phyloP scores from a whole-genome alignment of 1,140 invertebrate species.

The Drosophila rhopaloa region DNA sequence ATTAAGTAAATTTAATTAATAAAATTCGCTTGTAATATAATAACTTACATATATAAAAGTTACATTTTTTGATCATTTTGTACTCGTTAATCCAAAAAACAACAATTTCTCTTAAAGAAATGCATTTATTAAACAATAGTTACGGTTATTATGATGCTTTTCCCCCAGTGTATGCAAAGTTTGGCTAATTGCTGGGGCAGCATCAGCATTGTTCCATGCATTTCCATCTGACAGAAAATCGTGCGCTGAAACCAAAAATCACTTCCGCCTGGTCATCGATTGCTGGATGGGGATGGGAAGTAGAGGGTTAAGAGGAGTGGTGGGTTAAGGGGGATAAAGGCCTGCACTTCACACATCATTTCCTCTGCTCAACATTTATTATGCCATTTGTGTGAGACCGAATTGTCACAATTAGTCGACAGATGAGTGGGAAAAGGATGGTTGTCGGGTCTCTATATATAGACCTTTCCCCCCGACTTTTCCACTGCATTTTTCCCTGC shows the following conservation, averaged over 20 bases:
- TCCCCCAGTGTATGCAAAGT: constrained; percentile 27
- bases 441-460: constrained; percentile 53
- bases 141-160: neutral
- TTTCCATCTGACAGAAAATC: constrained; percentile 39
- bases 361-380: constrained; percentile 73
- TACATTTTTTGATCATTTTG: too few species aligned
- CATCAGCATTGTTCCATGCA: constrained; percentile 30
- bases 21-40: too few species aligned
- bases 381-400: constrained; percentile 72
- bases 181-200: constrained; percentile 44
- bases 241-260: constrained; percentile 67
- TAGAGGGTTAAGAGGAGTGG: neutral
- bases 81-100: too few species aligned
- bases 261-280: constrained; percentile 64
- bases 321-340: constrained; percentile 16
- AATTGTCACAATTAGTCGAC: constrained; percentile 74
- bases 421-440: constrained; percentile 11
- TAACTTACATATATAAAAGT: too few species aligned
- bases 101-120: too few species aligned
- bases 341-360: constrained; percentile 70
- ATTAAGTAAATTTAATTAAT: too few species aligned
- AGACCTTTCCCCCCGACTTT: constrained; percentile 42
- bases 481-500: constrained; percentile 12
- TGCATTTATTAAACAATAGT: neutral
- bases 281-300: constrained; percentile 1